Evolutionary conservation across 1,140 invertebrate genomes (phyloP).

Genomic region (Leptinotarsa texana): DNA sequence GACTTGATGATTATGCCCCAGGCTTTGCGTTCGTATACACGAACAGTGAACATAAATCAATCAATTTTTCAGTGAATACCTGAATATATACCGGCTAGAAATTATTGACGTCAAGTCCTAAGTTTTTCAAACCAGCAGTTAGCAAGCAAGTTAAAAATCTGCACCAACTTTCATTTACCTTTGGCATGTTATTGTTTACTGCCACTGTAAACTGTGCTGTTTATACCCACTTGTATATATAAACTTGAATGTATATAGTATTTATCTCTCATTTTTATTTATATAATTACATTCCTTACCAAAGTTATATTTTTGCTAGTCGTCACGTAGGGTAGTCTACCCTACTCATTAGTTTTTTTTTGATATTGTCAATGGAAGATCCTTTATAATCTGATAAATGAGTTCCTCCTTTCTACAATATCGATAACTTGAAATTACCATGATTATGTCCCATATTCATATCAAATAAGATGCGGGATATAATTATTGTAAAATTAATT

Average conservation of each 20-base stretch:
- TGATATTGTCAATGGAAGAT: not conserved
- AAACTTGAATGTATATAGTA: slow-evolving; percentile 48
- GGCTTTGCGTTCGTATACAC: slow-evolving; percentile 47
- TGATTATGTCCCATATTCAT: not conserved
- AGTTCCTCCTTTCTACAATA: not conserved
- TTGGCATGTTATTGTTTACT: slow-evolving; percentile 43
- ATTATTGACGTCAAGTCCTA: slow-evolving; percentile 50
- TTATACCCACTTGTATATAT: slow-evolving; percentile 47
- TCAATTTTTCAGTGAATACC: slow-evolving; percentile 50
- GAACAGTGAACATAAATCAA: slow-evolving; percentile 54
- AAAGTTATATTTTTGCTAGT: slow-evolving; percentile 54
- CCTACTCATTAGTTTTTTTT: not conserved
- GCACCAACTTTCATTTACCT: slow-evolving; percentile 48
- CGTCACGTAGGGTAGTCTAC: slow-evolving; percentile 22
- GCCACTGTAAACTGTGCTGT: slow-evolving; percentile 54
- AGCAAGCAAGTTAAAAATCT: slow-evolving; percentile 53
- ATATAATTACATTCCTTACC: slow-evolving; percentile 47
- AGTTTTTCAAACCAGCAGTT: slow-evolving; percentile 51
- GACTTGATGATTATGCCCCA: slow-evolving; percentile 46
- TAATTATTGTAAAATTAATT: slow-evolving; percentile 37
- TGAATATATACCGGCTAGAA: slow-evolving; percentile 51
- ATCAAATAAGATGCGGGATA: not conserved
- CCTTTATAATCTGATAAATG: not conserved
- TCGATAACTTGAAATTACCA: not conserved
- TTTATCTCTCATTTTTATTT: slow-evolving; percentile 44